These are phyloP conservation scores for Ridgeia piscesae DNA, from an alignment of 1,140 invertebrate species.

Conservation along the genomic window DNA sequence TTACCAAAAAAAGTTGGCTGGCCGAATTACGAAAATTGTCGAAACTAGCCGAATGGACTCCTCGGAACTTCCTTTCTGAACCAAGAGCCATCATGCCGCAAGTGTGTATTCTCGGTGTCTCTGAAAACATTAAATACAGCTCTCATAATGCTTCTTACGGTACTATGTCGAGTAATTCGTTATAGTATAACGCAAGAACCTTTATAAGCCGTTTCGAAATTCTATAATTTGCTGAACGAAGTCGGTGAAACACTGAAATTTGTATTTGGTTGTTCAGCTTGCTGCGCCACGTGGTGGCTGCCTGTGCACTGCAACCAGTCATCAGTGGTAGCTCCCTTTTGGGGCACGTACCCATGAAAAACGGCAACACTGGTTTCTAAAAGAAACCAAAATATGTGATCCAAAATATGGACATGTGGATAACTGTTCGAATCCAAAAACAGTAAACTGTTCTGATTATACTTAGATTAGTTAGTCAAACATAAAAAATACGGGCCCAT, in stretches of 20 bases:
- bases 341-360: background rate
- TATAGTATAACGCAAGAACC: background rate
- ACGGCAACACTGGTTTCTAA: background rate
- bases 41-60: background rate
- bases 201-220: background rate
- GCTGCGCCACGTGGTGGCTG: background rate
- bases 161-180: background rate
- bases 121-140: background rate
- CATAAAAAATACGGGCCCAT: too few relatives aligned
- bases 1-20: background rate
- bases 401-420: too few relatives aligned
- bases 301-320: background rate
- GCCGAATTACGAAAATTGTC: background rate
- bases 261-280: background rate
- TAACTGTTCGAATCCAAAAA: too few relatives aligned
- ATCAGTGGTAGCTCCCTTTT: too few relatives aligned
- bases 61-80: background rate
- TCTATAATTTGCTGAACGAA: background rate
- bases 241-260: background rate
- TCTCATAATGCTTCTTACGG: background rate
- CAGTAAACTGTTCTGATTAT: too few relatives aligned
- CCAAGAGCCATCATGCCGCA: background rate
- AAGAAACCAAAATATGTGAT: too few relatives aligned
- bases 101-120: background rate
- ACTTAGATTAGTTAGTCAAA: too few relatives aligned